Percentiles rank a stretch among this genome's conserved stretches.
Conservation (phyloP, 2,888 invertebrate genomes). For the Melanotus villosus region DNA sequence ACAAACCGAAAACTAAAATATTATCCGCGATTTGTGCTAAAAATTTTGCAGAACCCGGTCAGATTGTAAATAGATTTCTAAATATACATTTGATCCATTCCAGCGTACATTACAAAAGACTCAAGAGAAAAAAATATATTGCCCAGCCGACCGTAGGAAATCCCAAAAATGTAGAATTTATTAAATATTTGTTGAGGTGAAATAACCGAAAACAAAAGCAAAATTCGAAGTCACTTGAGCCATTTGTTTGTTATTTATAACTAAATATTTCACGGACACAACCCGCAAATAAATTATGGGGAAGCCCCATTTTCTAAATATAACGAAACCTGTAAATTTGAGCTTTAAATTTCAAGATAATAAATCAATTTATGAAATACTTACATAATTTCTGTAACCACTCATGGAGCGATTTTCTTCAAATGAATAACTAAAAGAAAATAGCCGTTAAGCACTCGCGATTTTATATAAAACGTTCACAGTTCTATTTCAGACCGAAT, state of each 20-base stretch:
- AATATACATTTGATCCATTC: constrained; percentile 3
- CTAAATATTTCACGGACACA: too few relatives aligned
- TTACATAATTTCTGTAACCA: constrained; percentile 58
- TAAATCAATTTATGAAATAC: constrained; percentile 40
- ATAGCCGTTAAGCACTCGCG: constrained; percentile 21
- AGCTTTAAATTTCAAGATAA: background rate
- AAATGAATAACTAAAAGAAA: constrained; percentile 6
- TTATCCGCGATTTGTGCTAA: background rate
- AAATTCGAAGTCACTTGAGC: too few relatives aligned
- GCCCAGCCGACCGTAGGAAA: too few relatives aligned
- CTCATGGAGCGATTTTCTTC: constrained; percentile 53
- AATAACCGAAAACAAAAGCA: too few relatives aligned
- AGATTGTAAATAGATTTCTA: constrained; percentile 6
- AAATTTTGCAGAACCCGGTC: background rate
- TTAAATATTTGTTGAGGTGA: too few relatives aligned
- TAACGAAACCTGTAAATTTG: too few relatives aligned
- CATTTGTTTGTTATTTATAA: too few relatives aligned
- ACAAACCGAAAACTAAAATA: background rate
- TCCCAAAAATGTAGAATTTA: too few relatives aligned
- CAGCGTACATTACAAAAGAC: too few relatives aligned
- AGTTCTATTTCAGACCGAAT: background rate
- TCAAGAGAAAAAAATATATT: too few relatives aligned
- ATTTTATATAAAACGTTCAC: background rate
- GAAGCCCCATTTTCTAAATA: too few relatives aligned
- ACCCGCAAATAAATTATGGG: too few relatives aligned